Evolutionary conservation across 2,888 invertebrate species (phyloP), one percentile per base, ranked within the genome.

Genomic region (Zaprionus bogoriensis): DNA sequence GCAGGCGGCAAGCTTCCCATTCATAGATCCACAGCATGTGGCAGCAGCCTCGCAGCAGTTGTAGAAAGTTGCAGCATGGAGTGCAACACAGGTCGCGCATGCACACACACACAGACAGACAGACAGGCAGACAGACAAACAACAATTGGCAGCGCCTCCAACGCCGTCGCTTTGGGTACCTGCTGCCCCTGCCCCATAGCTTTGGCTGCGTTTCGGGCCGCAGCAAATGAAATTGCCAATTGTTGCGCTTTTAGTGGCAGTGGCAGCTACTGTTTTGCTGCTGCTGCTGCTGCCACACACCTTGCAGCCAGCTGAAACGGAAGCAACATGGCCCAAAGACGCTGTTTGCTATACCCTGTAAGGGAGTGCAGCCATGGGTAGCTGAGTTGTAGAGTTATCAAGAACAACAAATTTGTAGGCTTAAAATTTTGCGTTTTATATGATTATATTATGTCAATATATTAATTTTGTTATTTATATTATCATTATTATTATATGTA

Each of bases 161-260:
- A 32, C 51, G 36, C 47, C 71, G 65, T 41, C 62, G 53, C 45
- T 39, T 70, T 78, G 74, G 82, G 75, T 82, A 80, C 82, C 85
- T 85, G 85, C 62, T 69, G 64, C 57, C 23, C 32, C 54, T n/a
- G n/a, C n/a, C n/a, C 19, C 53, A 38, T 52, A 25, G 55, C 41
- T 47, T 52, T 17, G n/a, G 66, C 48, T 65, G 52, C 48, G 32
- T 69, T 73, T 68, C 45, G 74, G 67, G 80, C 78, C 76, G 79
- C 80, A 81, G 80, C 81, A 77, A 79, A 69, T 77, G 75, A 85
- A 82, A 82, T 85, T 82, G 81, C 47, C 84, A 82, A 81, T 81
- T 81, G 77, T 81, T 81, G 78, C 51, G 76, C 81, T 69, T 69
- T 71, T 59, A 50, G 79, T 65, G 66, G 71, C 72, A 42, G 68